phyloP scores from a whole-genome alignment of 2,888 invertebrate species.

The Uloborus plumipes region DNA sequence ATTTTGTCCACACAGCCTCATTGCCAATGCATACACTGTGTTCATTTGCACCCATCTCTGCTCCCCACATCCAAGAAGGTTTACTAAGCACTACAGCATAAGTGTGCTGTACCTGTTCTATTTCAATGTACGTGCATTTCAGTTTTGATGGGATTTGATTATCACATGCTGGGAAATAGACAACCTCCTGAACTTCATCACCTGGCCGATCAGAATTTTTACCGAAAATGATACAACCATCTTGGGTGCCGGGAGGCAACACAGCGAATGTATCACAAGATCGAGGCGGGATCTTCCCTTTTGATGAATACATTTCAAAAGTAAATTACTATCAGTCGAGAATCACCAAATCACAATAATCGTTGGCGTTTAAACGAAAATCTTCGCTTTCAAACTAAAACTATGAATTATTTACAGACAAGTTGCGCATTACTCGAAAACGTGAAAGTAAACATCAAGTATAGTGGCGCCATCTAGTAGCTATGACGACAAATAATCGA shows the following conservation, averaged over 20 bases:
- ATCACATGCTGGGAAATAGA: slow-evolving; percentile 74
- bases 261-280: slow-evolving; percentile 82
- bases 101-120: slow-evolving; percentile 76
- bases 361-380: not conserved
- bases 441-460: no score
- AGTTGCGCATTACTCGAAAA: no score
- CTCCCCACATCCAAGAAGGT: slow-evolving; percentile 87
- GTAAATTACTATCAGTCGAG: not conserved
- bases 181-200: slow-evolving; percentile 82
- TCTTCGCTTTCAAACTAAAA: no score
- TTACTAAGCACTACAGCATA: slow-evolving; percentile 83
- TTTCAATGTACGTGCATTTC: slow-evolving; percentile 81
- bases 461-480: no score
- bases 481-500: no score
- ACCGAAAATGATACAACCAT: slow-evolving; percentile 80
- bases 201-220: slow-evolving; percentile 83
- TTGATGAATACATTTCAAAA: not conserved
- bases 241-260: slow-evolving; percentile 78
- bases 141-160: slow-evolving; percentile 72
- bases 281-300: slow-evolving; percentile 9
- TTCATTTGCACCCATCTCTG: slow-evolving; percentile 88
- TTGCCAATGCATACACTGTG: slow-evolving; percentile 83
- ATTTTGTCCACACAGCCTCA: slow-evolving; percentile 80
- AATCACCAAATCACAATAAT: not conserved
- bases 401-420: no score